Evolutionary conservation across 64 coral and sea anemone genomes (phyloP).

Genomic region (Montipora capricornis): DNA sequence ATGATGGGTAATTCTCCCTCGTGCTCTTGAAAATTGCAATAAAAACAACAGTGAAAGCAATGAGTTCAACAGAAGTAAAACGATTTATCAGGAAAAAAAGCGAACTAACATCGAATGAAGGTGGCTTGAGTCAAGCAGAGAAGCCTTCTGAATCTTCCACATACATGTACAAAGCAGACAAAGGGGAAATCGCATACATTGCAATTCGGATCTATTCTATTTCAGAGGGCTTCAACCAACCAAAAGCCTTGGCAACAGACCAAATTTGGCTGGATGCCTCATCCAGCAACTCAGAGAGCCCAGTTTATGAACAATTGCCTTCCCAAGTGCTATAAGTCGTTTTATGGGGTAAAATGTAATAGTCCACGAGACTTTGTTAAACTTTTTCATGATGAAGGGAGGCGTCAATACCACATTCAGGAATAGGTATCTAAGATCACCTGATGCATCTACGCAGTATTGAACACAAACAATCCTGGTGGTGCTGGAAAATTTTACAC

Average conservation of each 20-base stretch:
- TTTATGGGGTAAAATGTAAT: conserved; percentile 61
- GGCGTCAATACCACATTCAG: conserved; percentile 55
- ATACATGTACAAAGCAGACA: not conserved
- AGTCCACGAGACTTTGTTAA: conserved; percentile 67
- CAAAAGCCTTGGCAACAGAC: not conserved
- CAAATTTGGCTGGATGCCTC: conserved; percentile 48
- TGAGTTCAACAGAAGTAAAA: not conserved
- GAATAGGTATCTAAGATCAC: conserved; percentile 61
- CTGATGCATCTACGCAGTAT: conserved; percentile 55
- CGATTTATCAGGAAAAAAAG: not conserved
- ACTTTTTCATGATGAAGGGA: conserved; percentile 69
- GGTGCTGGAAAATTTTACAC: conserved; percentile 68
- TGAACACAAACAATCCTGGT: conserved; percentile 63
- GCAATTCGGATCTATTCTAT: not conserved
- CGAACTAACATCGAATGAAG: not conserved
- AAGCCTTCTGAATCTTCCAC: not conserved
- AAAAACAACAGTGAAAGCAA: too few species aligned
- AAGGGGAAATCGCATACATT: not conserved
- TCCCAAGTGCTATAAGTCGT: conserved; percentile 51
- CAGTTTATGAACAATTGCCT: conserved; percentile 53
- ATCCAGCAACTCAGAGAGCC: conserved; percentile 56
- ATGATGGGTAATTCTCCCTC: too few species aligned
- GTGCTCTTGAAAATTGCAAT: too few species aligned
- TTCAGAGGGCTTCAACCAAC: not conserved
- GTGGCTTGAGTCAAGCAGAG: not conserved